Conservation (phyloP, 2,113 vertebrate genomes). For the Glaucomys volans region DNA sequence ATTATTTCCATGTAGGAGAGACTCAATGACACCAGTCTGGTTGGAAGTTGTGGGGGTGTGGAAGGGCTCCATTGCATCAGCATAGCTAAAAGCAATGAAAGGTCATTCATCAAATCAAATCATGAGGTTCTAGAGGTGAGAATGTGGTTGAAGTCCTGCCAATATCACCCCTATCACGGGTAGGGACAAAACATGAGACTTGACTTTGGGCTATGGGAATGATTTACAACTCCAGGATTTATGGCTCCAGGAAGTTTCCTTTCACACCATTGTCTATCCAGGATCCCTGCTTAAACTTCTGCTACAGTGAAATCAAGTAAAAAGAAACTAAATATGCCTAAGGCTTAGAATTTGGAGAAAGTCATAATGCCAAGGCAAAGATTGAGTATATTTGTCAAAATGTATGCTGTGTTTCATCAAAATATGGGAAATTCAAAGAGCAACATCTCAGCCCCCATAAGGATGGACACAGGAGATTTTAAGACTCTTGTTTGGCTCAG, state of each 20-base stretch:
- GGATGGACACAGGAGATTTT: neutral
- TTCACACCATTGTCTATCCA: neutral
- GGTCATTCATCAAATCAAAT: neutral
- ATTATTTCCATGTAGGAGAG: neutral
- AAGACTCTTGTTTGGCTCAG: neutral
- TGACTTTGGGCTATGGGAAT: neutral
- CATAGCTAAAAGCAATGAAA: neutral
- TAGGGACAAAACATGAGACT: neutral
- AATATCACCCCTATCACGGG: neutral
- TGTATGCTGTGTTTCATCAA: neutral
- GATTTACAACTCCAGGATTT: neutral
- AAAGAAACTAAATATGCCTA: neutral
- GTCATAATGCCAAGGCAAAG: neutral
- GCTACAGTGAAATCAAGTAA: neutral
- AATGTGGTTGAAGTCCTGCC: neutral
- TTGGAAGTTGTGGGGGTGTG: neutral
- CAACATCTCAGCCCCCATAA: neutral
- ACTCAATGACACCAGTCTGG: fast-evolving
- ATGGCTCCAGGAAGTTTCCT: neutral
- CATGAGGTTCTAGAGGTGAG: neutral
- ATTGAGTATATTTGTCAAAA: neutral
- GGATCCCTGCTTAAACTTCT: neutral
- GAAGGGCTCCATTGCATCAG: neutral
- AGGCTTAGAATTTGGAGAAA: neutral
- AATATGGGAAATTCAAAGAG: neutral